Evolutionary conservation across 2,888 invertebrate species (phyloP).

Genomic region (Drosophila koepferae): DNA sequence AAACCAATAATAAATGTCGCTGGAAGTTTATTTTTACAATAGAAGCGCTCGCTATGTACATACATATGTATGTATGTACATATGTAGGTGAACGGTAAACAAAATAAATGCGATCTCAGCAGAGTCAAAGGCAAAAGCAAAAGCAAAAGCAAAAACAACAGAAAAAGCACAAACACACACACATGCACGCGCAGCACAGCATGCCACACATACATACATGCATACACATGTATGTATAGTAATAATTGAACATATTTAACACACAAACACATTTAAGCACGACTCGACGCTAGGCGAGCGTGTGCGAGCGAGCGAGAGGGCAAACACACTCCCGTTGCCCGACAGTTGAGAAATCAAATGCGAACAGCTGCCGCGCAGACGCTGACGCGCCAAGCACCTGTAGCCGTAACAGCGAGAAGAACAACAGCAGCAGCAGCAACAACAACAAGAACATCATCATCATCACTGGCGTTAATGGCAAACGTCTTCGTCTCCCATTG

Average conservation of each 20-base stretch:
- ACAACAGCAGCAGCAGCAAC: slow-evolving; percentile 18
- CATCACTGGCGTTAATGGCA: slow-evolving; percentile 29
- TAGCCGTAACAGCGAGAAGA: slow-evolving; percentile 42
- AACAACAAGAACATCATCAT: slow-evolving; percentile 18
- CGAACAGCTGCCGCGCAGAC: slow-evolving; percentile 49
- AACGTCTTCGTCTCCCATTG: slow-evolving; percentile 58
- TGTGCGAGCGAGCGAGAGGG: slow-evolving; percentile 30
- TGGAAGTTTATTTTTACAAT: slow-evolving; percentile 39
- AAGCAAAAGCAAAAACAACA: slow-evolving; percentile 50
- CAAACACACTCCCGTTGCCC: slow-evolving; percentile 46
- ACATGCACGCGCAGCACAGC: not conserved
- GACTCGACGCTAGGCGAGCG: slow-evolving; percentile 23
- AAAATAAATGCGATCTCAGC: slow-evolving; percentile 43
- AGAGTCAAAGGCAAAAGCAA: slow-evolving; percentile 46
- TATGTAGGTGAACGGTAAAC: slow-evolving; percentile 67
- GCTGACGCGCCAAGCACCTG: slow-evolving; percentile 43
- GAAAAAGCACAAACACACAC: slow-evolving; percentile 10
- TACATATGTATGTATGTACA: not conserved
- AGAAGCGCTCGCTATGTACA: slow-evolving; percentile 31
- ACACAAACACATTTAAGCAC: slow-evolving; percentile 50
- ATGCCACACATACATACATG: not conserved
- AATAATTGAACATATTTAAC: slow-evolving; percentile 61
- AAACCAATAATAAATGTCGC: slow-evolving; percentile 37
- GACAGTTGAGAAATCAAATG: slow-evolving; percentile 39
- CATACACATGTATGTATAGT: slow-evolving; percentile 6